phyloP scores from a whole-genome alignment of 2,888 invertebrate genomes.

The Lathronympha strigana region DNA sequence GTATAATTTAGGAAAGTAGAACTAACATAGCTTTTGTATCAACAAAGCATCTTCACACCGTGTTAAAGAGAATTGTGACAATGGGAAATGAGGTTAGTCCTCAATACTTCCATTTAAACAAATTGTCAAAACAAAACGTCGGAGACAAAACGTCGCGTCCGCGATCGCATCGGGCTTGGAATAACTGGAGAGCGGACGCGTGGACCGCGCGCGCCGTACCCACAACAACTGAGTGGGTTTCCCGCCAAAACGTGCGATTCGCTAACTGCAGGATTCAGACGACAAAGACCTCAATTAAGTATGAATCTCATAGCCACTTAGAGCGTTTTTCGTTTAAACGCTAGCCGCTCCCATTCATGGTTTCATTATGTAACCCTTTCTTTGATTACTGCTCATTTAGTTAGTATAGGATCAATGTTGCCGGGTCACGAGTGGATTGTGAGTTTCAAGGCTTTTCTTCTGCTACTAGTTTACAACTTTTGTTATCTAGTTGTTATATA shows the following conservation, averaged over 20 bases:
- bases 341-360: slow-evolving; percentile 69
- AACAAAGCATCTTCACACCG: slow-evolving; percentile 79
- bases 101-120: slow-evolving; percentile 78
- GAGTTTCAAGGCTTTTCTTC: slow-evolving; percentile 34
- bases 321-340: not conserved
- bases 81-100: slow-evolving; percentile 76
- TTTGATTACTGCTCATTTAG: slow-evolving; percentile 52
- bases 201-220: slow-evolving; percentile 79
- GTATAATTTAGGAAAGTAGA: slow-evolving; percentile 76
- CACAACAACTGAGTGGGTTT: slow-evolving; percentile 73
- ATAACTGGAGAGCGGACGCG: slow-evolving; percentile 68
- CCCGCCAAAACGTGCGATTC: slow-evolving; percentile 77
- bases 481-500: no score
- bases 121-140: slow-evolving; percentile 63
- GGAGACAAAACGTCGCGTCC: slow-evolving; percentile 77
- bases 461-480: slow-evolving; percentile 6
- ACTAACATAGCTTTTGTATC: slow-evolving; percentile 78
- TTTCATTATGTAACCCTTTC: slow-evolving; percentile 67
- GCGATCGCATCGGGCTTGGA: slow-evolving; percentile 71
- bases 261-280: slow-evolving; percentile 42
- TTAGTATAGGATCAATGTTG: slow-evolving; percentile 55
- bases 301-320: not conserved
- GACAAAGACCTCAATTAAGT: not conserved
- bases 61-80: slow-evolving; percentile 73
- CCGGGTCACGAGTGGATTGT: slow-evolving; percentile 54